A percentile compares a stretch with the other conserved stretches of the same genome.
Conservation (phyloP, 2,888 invertebrate genomes). For the Archaeoteleia sp. region DNA sequence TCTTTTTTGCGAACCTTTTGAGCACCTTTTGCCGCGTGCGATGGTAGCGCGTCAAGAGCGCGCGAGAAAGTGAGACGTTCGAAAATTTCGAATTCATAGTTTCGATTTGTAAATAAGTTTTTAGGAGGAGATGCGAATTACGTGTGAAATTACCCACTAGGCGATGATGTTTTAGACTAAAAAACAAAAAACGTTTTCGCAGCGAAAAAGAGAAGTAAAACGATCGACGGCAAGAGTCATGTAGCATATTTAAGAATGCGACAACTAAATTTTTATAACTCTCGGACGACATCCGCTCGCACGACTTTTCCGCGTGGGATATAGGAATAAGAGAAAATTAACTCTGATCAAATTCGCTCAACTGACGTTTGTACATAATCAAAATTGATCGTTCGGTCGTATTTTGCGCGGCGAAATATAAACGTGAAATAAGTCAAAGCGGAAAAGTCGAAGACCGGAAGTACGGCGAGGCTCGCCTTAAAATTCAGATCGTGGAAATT, state of each 20-base stretch:
- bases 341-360: constrained; percentile 20
- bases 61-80: constrained; percentile 42
- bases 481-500: constrained; percentile 69
- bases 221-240: constrained; percentile 42
- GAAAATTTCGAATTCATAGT: constrained; percentile 36
- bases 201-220: constrained; percentile 37
- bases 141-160: constrained; percentile 53
- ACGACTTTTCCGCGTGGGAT: constrained; percentile 52
- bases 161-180: constrained; percentile 58
- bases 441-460: constrained; percentile 64
- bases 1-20: constrained; percentile 56
- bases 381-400: no score
- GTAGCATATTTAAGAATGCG: constrained; percentile 48
- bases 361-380: constrained; percentile 60
- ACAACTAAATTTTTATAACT: constrained; percentile 43
- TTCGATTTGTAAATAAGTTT: constrained; percentile 52
- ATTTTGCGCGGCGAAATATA: constrained; percentile 6
- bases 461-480: constrained; percentile 66
- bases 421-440: constrained; percentile 4
- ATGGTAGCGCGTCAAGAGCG: constrained; percentile 37
- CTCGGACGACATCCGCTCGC: constrained; percentile 52
- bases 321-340: constrained; percentile 4
- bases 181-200: constrained; percentile 52
- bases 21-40: constrained; percentile 55
- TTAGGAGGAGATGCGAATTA: constrained; percentile 46